Percentiles rank a stretch among this genome's conserved stretches.
phyloP scores from a whole-genome alignment of 2,888 invertebrate species.

The Cheiracanthium punctorium region DNA sequence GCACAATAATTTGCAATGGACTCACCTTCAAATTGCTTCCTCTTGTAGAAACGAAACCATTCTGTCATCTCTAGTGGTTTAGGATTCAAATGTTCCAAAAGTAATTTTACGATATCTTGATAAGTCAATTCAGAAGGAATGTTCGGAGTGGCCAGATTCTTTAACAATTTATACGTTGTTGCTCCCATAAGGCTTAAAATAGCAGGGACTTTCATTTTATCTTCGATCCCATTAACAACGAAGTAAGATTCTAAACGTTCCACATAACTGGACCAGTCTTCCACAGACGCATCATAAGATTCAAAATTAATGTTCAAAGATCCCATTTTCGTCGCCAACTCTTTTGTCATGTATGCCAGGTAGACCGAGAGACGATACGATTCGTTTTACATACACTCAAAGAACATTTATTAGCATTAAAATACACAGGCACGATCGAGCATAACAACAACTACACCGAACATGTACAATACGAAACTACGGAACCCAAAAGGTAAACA shows the following conservation, averaged over 20 bases:
- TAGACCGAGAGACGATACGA: constrained; percentile 51
- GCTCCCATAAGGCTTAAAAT: constrained; percentile 49
- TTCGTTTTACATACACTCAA: constrained; percentile 51
- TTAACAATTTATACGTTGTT: constrained; percentile 48
- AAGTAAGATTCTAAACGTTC: constrained; percentile 53
- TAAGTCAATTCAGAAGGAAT: constrained; percentile 47
- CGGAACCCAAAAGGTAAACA: constrained; percentile 15
- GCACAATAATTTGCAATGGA: constrained; percentile 46
- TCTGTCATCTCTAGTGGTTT: constrained; percentile 54
- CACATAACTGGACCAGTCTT: constrained; percentile 49
- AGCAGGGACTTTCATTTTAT: constrained; percentile 44
- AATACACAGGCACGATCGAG: constrained; percentile 39
- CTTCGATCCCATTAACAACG: constrained; percentile 49
- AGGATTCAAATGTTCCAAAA: constrained; percentile 50
- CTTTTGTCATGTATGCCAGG: constrained; percentile 49
- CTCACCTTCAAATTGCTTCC: constrained; percentile 49
- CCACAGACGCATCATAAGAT: constrained; percentile 47
- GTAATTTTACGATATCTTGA: constrained; percentile 51
- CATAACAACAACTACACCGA: constrained; percentile 37
- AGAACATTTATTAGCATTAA: constrained; percentile 45
- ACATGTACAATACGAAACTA: constrained; percentile 35
- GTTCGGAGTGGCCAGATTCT: constrained; percentile 49
- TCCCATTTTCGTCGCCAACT: constrained; percentile 40
- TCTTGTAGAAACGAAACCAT: constrained; percentile 47
- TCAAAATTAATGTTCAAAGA: constrained; percentile 45